Conservation (phyloP, 2,113 vertebrate genomes). For the Percina caprodes region DNA sequence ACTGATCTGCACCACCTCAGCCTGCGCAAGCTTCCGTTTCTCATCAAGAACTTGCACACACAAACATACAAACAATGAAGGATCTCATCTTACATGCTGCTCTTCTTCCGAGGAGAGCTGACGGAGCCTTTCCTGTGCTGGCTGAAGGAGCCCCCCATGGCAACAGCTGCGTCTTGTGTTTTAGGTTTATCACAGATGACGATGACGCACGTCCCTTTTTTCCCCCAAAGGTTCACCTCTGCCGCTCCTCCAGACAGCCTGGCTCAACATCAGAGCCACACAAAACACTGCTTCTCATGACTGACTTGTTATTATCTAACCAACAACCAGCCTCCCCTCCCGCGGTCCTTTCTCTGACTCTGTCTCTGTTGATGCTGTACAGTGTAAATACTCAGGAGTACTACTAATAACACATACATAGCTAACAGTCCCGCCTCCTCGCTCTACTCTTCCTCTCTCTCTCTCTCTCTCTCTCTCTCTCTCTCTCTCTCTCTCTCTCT, state of each 20-base stretch:
- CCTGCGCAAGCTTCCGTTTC: neutral
- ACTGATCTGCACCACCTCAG: neutral
- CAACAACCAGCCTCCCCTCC: conserved; percentile 23
- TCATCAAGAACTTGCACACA: neutral
- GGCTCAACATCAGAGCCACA: conserved; percentile 15
- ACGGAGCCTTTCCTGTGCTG: conserved; percentile 71
- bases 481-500: no score
- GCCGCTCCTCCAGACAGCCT: conserved; percentile 40
- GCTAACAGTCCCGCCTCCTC: conserved; percentile 46
- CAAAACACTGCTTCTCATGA: conserved; percentile 36
- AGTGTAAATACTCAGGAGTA: conserved; percentile 40
- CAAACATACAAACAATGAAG: conserved; percentile 64
- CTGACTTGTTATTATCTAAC: neutral
- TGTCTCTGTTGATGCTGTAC: conserved; percentile 48
- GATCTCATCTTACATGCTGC: conserved; percentile 77
- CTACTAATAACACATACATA: conserved; percentile 54
- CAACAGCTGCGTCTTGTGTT: conserved; percentile 48
- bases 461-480: no score
- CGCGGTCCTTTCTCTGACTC: neutral
- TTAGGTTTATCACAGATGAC: conserved; percentile 56
- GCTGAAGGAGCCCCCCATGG: conserved; percentile 82
- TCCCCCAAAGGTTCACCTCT: conserved; percentile 57
- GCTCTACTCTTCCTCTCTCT: conserved; percentile 39
- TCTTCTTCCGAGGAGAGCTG: conserved; percentile 73
- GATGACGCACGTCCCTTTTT: neutral